Evolutionary conservation across 2,888 invertebrate species (phyloP).

Genomic region (Drosophila subquinaria): DNA sequence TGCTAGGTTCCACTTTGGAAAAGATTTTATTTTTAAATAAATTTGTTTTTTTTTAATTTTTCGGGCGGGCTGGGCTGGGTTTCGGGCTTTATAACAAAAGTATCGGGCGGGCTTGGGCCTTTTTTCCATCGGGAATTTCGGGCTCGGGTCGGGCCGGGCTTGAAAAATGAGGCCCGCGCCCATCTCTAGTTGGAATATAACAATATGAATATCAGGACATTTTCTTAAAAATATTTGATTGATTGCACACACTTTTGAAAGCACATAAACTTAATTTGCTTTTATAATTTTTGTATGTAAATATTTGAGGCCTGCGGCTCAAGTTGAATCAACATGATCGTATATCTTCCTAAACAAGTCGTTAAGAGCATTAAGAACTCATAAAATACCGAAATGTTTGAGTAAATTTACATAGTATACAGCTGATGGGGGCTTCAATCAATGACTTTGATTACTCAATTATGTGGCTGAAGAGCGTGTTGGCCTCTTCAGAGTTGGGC

Average conservation of each 20-base stretch:
- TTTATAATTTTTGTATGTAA: conserved; percentile 12
- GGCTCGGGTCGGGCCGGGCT: too few relatives aligned
- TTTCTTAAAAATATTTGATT: neutral
- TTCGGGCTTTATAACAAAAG: too few relatives aligned
- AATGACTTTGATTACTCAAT: conserved; percentile 49
- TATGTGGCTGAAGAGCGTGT: conserved; percentile 39
- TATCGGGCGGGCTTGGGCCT: too few relatives aligned
- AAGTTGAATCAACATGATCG: conserved; percentile 11
- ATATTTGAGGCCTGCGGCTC: conserved; percentile 19
- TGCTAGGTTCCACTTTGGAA: too few relatives aligned
- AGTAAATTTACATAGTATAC: conserved; percentile 46
- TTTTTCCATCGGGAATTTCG: too few relatives aligned
- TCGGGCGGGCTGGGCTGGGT: too few relatives aligned
- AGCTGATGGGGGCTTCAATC: conserved; percentile 40
- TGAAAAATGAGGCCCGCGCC: too few relatives aligned
- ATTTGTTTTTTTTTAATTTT: too few relatives aligned
- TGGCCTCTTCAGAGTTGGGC: conserved; percentile 8
- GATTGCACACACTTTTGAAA: neutral
- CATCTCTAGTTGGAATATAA: too few relatives aligned
- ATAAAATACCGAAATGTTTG: conserved; percentile 37
- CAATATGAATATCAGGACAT: neutral
- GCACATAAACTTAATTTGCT: neutral
- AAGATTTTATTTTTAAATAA: too few relatives aligned
- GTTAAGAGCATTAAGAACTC: conserved; percentile 41
- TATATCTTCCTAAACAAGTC: conserved; percentile 45